These are phyloP conservation scores for Patella vulgata DNA, from an alignment of 1,140 invertebrate genomes.

Conservation along the genomic window DNA sequence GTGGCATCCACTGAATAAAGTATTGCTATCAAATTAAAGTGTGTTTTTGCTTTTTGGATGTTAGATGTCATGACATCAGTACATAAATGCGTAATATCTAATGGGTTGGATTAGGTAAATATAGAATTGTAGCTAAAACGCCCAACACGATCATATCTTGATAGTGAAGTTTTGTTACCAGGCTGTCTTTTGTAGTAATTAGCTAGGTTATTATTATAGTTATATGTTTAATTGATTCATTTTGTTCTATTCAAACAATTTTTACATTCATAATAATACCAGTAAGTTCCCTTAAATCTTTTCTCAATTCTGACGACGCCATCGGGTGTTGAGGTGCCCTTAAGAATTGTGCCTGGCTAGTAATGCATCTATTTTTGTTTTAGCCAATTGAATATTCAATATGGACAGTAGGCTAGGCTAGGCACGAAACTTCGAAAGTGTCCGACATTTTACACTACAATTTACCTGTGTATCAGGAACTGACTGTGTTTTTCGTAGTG, in stretches of 20 bases:
- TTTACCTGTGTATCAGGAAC: slow-evolving; percentile 55
- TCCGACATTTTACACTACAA: not conserved
- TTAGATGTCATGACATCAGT: too few relatives aligned
- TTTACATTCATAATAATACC: slow-evolving; percentile 67
- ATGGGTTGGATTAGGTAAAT: too few relatives aligned
- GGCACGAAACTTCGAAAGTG: not conserved
- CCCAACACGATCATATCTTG: too few relatives aligned
- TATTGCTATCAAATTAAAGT: too few relatives aligned
- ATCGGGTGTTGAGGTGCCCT: not conserved
- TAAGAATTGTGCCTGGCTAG: not conserved
- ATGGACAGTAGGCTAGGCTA: not conserved
- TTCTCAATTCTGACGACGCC: slow-evolving; percentile 67
- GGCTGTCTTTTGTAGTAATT: too few relatives aligned
- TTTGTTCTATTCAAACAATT: slow-evolving; percentile 67
- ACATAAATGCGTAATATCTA: too few relatives aligned
- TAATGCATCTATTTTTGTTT: not conserved
- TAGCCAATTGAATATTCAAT: not conserved
- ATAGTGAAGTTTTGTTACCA: too few relatives aligned
- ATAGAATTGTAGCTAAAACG: too few relatives aligned
- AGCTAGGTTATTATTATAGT: too few relatives aligned
- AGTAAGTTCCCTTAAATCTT: slow-evolving; percentile 67
- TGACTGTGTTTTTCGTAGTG: slow-evolving; percentile 48
- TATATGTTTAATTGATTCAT: slow-evolving; percentile 67
- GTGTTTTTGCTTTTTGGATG: too few relatives aligned
- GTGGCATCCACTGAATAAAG: too few relatives aligned